Evolutionary conservation across 2,888 invertebrate species (phyloP), one percentile per base, ranked within the genome.

Genomic region (Drosophila affinis): DNA sequence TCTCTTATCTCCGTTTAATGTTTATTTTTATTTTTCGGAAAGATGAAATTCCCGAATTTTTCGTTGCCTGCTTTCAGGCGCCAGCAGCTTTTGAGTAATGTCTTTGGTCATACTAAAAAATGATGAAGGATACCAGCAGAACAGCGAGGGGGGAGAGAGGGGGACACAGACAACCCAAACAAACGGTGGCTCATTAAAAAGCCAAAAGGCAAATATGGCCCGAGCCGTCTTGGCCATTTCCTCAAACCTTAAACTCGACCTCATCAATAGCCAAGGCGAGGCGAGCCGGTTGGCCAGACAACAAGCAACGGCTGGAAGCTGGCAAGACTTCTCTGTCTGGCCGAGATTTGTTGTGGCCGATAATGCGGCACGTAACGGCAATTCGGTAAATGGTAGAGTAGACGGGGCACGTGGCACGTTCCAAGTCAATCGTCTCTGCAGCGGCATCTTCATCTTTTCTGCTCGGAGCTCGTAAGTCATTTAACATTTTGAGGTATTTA

Each of bases 401-500:
- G 47, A 44, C 3, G 48, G 53, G 55, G 47, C 52, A 57, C 51
- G 74, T 6, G 6, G 14, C 39, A 39, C 14, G n/a, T 7, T 14
- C 39, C 39, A 29, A 57, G 65, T 60, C 52, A 53, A 59, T 78
- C 69, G 73, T 55, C 79, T 70, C 75, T 73, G 83, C 83, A 82
- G 64, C 72, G 75, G 62, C 75, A 61, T 65, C 65, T 73, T 58
- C 64, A 56, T 72, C 71, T 71, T 70, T 70, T 54, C 55, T 53
- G 45, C 53, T 27, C 21, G 29, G 48, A 32, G 56, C 76, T 75
- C 72, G 83, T 85, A 76, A 87, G 85, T 85, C 86, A 87, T 87
- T 87, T 87, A 82, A 76, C 88, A 87, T 89, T 87, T 89, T 89
- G 77, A 87, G 86, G 76, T 85, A 85, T 87, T 89, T 89, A 87